Evolutionary conservation across 2,888 invertebrate genomes (phyloP).

Genomic region (Apotomis turbidana): DNA sequence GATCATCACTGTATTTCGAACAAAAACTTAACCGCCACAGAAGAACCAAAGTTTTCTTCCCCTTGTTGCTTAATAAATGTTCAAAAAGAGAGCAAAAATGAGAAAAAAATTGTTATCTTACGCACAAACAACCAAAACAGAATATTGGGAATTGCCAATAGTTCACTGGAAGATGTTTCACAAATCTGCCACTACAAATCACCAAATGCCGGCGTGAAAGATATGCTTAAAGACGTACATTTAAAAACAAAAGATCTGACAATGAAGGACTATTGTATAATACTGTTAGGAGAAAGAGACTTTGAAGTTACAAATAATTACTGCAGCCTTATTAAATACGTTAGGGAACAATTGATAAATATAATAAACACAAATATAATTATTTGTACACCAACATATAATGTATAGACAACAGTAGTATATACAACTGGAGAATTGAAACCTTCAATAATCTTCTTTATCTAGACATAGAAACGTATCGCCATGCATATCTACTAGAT

Average conservation of each 20-base stretch:
- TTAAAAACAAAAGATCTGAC: conserved; percentile 10
- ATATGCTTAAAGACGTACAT: no score
- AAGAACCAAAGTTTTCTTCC: no score
- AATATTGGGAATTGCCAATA: no score
- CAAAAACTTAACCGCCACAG: no score
- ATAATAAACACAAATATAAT: not conserved
- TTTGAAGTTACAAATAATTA: conserved; percentile 11
- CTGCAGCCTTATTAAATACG: not conserved
- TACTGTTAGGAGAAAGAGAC: conserved; percentile 8
- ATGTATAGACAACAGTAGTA: not conserved
- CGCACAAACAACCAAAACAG: no score
- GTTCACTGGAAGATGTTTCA: no score
- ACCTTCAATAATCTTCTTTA: conserved; percentile 3
- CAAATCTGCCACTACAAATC: no score
- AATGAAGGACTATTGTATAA: conserved; percentile 2
- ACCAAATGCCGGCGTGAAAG: no score
- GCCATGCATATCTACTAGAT: conserved; percentile 7
- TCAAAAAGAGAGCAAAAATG: no score
- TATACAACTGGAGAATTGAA: conserved; percentile 12
- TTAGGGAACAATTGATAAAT: not conserved
- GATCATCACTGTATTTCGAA: no score
- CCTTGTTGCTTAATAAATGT: no score
- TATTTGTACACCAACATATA: conserved; percentile 14
- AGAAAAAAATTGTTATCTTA: no score
- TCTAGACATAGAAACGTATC: conserved; percentile 3